phyloP scores from a whole-genome alignment of 2,888 invertebrate genomes.

The Erannis defoliaria region DNA sequence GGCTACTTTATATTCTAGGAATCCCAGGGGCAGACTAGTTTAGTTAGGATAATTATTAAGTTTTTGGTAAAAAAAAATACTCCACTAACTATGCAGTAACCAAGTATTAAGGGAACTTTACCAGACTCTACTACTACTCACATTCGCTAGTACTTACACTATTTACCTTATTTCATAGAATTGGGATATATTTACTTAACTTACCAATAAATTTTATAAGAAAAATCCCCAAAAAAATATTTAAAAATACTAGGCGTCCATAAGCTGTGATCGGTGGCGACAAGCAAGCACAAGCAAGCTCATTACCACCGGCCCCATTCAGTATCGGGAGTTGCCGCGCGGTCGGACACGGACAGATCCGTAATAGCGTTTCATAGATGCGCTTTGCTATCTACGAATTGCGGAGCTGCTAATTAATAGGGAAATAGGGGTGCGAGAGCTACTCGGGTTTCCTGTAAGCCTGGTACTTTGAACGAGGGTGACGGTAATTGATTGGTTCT shows the following conservation, averaged over 20 bases:
- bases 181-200: too few species aligned
- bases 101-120: too few species aligned
- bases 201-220: background rate
- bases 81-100: too few species aligned
- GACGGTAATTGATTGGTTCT: constrained; percentile 13
- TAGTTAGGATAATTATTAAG: too few species aligned
- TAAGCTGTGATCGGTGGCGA: constrained; percentile 11
- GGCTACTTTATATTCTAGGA: too few species aligned
- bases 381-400: constrained; percentile 27
- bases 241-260: constrained; percentile 16
- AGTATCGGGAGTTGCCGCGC: constrained; percentile 28
- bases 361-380: constrained; percentile 28
- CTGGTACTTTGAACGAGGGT: constrained; percentile 14
- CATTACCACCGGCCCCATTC: constrained; percentile 34
- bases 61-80: too few species aligned
- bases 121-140: too few species aligned
- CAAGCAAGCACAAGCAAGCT: constrained; percentile 30
- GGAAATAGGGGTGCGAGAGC: constrained; percentile 13
- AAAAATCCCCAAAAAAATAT: background rate
- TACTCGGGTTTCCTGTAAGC: constrained; percentile 10
- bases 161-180: too few species aligned
- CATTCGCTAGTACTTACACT: too few species aligned
- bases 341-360: constrained; percentile 28
- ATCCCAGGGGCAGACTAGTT: too few species aligned
- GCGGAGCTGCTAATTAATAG: constrained; percentile 30